Evolutionary conservation across 2,888 invertebrate genomes (phyloP).

Genomic region (Exocentrus adspersus): DNA sequence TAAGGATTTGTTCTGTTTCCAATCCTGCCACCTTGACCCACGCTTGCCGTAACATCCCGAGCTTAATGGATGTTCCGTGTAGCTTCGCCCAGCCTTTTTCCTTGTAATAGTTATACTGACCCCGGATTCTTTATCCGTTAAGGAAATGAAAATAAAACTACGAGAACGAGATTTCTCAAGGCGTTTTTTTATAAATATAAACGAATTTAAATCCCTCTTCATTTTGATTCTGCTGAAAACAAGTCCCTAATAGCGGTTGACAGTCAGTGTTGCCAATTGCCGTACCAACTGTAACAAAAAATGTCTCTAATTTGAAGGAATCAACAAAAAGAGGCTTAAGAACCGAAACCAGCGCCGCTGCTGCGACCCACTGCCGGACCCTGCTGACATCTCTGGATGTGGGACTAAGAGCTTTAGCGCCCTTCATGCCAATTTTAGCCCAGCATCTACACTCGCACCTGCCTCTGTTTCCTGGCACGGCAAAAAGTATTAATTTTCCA

Average conservation of each 20-base stretch:
- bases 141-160: too few relatives aligned
- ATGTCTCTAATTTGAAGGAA: too few relatives aligned
- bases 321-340: slow-evolving; percentile 88
- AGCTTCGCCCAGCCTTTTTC: slow-evolving; percentile 10
- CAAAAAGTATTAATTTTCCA: slow-evolving; percentile 48
- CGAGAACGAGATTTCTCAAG: too few relatives aligned
- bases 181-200: too few relatives aligned
- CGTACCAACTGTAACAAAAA: too few relatives aligned
- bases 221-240: too few relatives aligned
- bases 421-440: slow-evolving; percentile 97
- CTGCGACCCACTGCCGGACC: slow-evolving; percentile 74
- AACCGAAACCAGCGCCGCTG: slow-evolving; percentile 61
- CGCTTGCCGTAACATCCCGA: background rate
- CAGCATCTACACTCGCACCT: slow-evolving; percentile 96
- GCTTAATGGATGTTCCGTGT: slow-evolving; percentile 21
- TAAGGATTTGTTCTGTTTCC: background rate
- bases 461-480: slow-evolving; percentile 63
- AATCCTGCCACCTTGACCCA: background rate
- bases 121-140: slow-evolving; percentile 6
- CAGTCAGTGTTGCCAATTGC: too few relatives aligned
- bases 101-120: slow-evolving; percentile 15
- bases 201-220: too few relatives aligned
- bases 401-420: slow-evolving; percentile 87
- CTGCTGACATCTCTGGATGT: slow-evolving; percentile 86
- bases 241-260: too few relatives aligned